Base-by-base conservation (phyloP, 1,140 invertebrate genomes). In the Panagrolaimus sp. region DNA sequence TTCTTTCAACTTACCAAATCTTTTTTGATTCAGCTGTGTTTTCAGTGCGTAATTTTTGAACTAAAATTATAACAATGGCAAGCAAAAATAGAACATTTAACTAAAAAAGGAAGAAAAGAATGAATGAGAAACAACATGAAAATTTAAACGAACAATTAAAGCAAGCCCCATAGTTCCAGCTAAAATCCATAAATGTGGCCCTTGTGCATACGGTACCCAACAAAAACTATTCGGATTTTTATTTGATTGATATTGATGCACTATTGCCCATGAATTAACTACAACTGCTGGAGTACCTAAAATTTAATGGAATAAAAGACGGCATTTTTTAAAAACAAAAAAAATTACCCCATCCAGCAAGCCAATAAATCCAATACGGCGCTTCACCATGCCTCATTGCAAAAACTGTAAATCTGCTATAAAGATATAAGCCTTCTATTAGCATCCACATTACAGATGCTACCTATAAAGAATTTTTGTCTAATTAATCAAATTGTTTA, bases 371-470 rank as follows among this genome's bases (percentile, higher is more conserved):
- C 23, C 46, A 72, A 65, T 78, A 82, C 14, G 80, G 81, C 8
- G 76, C 74, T 43, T 82, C 80, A 43, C 57, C 63, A 46, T 73
- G 70, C 38, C 80, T 45, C 80, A 82, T 82, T 13, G 81, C 80
- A 27, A 83, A 79, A 5, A 82, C 78, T 4, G 80, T 82, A 62
- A 82, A 82, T 25, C 80, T 65, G 67, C 71, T 72, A 70, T 81
- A 82, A 7, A 82, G 65, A 48, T 76, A 66, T 7, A 75, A 63
- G 14, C 80, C 79, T 67, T 81, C 79, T 5, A 82, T 83, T 9
- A 82, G 42, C 79, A 81, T 83, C 79, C 79, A 81, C 67, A 82
- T 82, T 9, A 83, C 81, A 16, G 69, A 73, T 14, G 80, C 81
- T 3, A 82, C 75, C 76, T 75, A 51, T n/a, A 45, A 75, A 27